Base-by-base conservation (phyloP, 64 coral and sea anemone genomes). In the Stichodactyla helianthus region DNA sequence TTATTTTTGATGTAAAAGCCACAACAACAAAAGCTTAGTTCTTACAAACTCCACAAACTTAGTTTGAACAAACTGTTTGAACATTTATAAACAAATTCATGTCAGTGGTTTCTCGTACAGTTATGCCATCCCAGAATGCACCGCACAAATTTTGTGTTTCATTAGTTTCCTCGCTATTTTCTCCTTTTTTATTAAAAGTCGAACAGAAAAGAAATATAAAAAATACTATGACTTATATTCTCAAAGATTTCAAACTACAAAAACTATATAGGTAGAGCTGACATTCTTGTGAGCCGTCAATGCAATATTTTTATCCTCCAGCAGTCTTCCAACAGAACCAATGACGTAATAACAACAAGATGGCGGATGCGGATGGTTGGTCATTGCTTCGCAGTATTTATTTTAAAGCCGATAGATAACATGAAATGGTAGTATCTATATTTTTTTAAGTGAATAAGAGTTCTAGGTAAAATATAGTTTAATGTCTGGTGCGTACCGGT, bases 341-440 rank as follows among this genome's bases (percentile, higher is more conserved):
- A 74, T 74, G 68, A 74, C 68, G 68, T 74, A 27, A 74, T 74
- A 74, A 74, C 68, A 74, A 74, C 68, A 74, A 74, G 26, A 74
- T 74, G 68, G 68, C 68, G 68, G 68, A 74, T 13, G 68, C 68
- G 68, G 68, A 74, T 13, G n/a, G 26, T 26, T 27, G 68, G 23
- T 4, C 27, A 9, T 74, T 23, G 19, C 22, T 74, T 13, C 26
- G 27, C n/a, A 74, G 68, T 74, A 5, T 31, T 74, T 1, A 31
- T 74, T 31, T 74, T 74, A 74, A 3, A 31, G n/a, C 68, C 11
- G 10, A 26, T 74, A 74, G 26, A 26, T 74, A 74, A 9, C 25
- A 74, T 2, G 10, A 28, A 74, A 27, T 8, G 31, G 23, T 74
- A 25, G 12, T 27, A n/a, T 5, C 68, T 74, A 74, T 13, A 2